phyloP scores from a whole-genome alignment of 2,888 invertebrate genomes.

The Nematopogon swammerdamellus region DNA sequence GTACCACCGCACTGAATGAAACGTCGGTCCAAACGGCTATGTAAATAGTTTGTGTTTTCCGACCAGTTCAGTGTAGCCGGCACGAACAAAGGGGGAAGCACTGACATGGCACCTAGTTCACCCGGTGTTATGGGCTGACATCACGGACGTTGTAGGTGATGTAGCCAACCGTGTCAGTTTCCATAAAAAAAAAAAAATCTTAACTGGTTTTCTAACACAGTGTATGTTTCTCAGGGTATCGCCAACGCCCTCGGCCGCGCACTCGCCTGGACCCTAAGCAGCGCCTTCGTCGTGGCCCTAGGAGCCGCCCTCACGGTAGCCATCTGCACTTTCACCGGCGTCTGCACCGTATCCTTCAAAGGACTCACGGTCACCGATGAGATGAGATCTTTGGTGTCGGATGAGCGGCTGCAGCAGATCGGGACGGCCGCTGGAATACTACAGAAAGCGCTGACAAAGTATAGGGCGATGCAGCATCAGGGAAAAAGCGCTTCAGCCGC shows the following conservation, averaged over 20 bases:
- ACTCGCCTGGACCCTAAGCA: conserved; percentile 34
- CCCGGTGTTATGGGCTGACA: no score
- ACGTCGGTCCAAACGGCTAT: no score
- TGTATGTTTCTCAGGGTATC: conserved; percentile 41
- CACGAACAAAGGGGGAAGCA: no score
- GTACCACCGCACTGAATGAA: no score
- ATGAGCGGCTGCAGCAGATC: conserved; percentile 58
- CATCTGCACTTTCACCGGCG: conserved; percentile 59
- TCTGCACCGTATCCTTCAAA: conserved; percentile 59
- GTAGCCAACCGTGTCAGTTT: no score
- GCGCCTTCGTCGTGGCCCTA: conserved; percentile 46
- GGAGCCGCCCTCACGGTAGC: conserved; percentile 39
- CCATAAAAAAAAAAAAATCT: no score
- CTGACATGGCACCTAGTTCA: no score
- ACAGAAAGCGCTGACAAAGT: conserved; percentile 60
- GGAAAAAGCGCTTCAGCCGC: neutral
- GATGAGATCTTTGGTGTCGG: conserved; percentile 54
- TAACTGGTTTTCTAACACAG: no score
- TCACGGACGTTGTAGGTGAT: no score
- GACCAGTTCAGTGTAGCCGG: no score
- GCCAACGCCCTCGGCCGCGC: conserved; percentile 32
- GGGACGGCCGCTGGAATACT: conserved; percentile 58
- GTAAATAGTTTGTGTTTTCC: no score
- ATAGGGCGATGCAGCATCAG: conserved; percentile 35
- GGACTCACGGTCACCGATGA: conserved; percentile 58